These are phyloP conservation scores for Gonatopus flavifemur DNA, from an alignment of 1,140 invertebrate species.

Conservation along the genomic window DNA sequence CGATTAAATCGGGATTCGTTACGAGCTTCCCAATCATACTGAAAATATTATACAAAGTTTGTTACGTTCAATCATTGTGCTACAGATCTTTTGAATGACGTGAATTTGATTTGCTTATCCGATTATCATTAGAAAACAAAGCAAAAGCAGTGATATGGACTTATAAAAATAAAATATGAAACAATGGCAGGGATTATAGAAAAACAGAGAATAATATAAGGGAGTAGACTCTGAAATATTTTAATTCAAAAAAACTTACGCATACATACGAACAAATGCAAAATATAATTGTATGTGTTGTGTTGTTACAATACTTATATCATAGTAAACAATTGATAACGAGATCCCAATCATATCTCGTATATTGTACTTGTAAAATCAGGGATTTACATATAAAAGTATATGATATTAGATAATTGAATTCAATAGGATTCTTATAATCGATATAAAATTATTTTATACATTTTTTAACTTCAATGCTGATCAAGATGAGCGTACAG, in stretches of 20 bases:
- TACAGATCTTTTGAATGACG: too few species aligned
- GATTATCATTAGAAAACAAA: too few species aligned
- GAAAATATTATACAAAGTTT: too few species aligned
- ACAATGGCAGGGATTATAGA: not conserved
- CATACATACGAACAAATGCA: constrained; percentile 8
- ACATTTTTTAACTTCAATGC: constrained; percentile 56
- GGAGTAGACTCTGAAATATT: constrained; percentile 18
- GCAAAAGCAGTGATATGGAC: too few species aligned
- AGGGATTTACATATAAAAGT: not conserved
- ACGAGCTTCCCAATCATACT: too few species aligned
- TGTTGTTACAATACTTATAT: too few species aligned
- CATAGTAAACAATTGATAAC: constrained; percentile 8
- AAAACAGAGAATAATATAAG: constrained; percentile 4
- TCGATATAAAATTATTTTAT: not conserved
- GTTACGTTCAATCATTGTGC: too few species aligned
- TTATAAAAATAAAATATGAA: too few species aligned
- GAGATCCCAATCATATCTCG: constrained; percentile 9
- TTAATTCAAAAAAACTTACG: constrained; percentile 20
- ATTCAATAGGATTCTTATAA: too few species aligned
- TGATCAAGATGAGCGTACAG: constrained; percentile 79
- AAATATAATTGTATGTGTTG: constrained; percentile 17
- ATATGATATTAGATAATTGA: not conserved
- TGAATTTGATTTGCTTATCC: too few species aligned
- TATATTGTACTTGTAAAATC: not conserved
- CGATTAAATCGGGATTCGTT: too few species aligned